Conservation (phyloP, 2,797 vertebrate species). For the Anguilla megastoma region DNA sequence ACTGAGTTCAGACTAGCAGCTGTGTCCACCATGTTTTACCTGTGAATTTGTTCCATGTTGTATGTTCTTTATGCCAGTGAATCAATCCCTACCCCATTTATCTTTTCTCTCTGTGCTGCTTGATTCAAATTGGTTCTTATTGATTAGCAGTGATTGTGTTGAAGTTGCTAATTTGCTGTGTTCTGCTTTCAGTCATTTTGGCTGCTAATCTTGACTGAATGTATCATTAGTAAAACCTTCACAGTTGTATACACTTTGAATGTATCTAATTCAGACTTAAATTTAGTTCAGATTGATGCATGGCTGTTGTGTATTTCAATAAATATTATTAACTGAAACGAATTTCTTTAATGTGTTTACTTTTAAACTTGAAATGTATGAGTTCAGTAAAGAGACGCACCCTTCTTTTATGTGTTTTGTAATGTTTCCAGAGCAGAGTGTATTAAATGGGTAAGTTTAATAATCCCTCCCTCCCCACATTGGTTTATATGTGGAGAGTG, state of each 20-base stretch:
- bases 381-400: not conserved
- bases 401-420: not conserved
- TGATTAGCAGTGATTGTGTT: not conserved
- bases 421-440: not conserved
- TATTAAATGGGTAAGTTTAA: not conserved
- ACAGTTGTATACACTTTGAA: not conserved
- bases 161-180: not conserved
- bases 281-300: not conserved
- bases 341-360: not conserved
- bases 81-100: not conserved
- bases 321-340: not conserved
- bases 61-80: not conserved
- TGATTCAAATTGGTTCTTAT: not conserved
- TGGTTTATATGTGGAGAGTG: not conserved
- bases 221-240: not conserved
- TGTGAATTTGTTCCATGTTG: not conserved
- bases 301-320: conserved; percentile 3
- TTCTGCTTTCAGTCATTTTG: not conserved
- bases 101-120: not conserved
- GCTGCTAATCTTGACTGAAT: not conserved
- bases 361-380: not conserved
- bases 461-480: not conserved
- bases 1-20: not conserved
- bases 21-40: not conserved
- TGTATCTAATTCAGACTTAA: not conserved